phyloP scores from a whole-genome alignment of 2,888 invertebrate species.

The Caenorhabditis japonica region DNA sequence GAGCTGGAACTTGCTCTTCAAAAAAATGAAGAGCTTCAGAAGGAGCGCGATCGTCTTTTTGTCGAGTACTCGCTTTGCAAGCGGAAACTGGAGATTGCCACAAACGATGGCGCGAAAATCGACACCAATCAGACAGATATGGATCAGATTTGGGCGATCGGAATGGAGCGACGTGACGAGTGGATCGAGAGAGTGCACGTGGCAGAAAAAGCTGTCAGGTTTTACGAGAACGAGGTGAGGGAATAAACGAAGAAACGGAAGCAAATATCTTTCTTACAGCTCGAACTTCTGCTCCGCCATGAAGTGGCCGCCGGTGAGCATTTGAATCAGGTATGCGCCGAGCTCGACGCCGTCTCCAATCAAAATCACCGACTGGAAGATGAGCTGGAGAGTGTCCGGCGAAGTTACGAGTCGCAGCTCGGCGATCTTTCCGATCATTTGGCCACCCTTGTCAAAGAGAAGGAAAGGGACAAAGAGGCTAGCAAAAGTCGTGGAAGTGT shows the following conservation, averaged over 20 bases:
- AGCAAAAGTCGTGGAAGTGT: conserved; percentile 31
- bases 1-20: conserved; percentile 3
- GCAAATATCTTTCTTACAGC: conserved; percentile 33
- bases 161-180: conserved; percentile 51
- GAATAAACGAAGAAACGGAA: background rate
- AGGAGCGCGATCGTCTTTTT: conserved; percentile 52
- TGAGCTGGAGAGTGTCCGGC: conserved; percentile 82
- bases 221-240: conserved; percentile 66
- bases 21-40: conserved; percentile 33
- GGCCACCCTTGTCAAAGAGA: conserved; percentile 87
- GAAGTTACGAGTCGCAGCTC: conserved; percentile 84
- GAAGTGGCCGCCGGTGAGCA: conserved; percentile 16
- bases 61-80: conserved; percentile 56
- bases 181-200: conserved; percentile 51
- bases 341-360: conserved; percentile 7
- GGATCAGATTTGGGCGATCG: conserved; percentile 49
- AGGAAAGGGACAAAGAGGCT: conserved; percentile 78
- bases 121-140: conserved; percentile 17
- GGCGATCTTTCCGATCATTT: conserved; percentile 86
- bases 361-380: conserved; percentile 79
- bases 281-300: conserved; percentile 33
- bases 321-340: background rate
- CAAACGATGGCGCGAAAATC: conserved; percentile 9
- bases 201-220: conserved; percentile 58
- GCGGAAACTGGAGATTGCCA: conserved; percentile 34